These are phyloP conservation scores for Vanessa cardui DNA, from an alignment of 2,888 invertebrate species.

Conservation along the genomic window DNA sequence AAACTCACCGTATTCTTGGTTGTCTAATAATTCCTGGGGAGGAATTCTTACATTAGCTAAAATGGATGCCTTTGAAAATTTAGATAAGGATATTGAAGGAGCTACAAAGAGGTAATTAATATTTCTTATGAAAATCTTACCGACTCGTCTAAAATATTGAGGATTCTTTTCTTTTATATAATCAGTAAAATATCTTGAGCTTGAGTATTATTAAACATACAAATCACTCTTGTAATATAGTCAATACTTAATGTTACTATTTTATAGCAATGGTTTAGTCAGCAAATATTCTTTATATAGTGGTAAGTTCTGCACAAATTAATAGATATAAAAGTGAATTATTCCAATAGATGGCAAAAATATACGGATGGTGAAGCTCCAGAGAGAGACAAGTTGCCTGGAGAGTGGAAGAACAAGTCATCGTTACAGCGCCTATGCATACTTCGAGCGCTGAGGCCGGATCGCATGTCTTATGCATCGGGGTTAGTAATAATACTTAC, in stretches of 20 bases:
- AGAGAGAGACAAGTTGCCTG: conserved; percentile 96
- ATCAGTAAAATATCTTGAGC: too few relatives aligned
- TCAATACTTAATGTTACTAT: background rate
- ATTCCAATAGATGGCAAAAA: conserved; percentile 89
- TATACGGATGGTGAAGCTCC: conserved; percentile 96
- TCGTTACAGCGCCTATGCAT: conserved; percentile 94
- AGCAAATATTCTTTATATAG: too few relatives aligned
- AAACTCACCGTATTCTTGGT: conserved; percentile 91
- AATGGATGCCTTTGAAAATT: conserved; percentile 90
- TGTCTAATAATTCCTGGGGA: conserved; percentile 90
- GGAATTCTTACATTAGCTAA: conserved; percentile 90
- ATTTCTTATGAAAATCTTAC: background rate
- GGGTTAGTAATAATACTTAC: conserved; percentile 64
- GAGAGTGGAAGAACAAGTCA: conserved; percentile 97
- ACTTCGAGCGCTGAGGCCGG: conserved; percentile 94
- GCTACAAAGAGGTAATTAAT: conserved; percentile 87
- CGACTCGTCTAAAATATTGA: too few relatives aligned
- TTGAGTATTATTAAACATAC: too few relatives aligned
- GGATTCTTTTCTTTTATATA: too few relatives aligned
- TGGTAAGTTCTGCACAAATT: too few relatives aligned
- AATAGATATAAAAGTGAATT: background rate
- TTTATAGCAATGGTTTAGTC: background rate
- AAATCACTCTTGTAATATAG: too few relatives aligned
- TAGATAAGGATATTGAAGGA: conserved; percentile 96
- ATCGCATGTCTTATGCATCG: conserved; percentile 97